Percentiles rank a stretch among this genome's conserved stretches.
Evolutionary conservation across 2,888 invertebrate genomes (phyloP).

Genomic region (Macropis europaea): DNA sequence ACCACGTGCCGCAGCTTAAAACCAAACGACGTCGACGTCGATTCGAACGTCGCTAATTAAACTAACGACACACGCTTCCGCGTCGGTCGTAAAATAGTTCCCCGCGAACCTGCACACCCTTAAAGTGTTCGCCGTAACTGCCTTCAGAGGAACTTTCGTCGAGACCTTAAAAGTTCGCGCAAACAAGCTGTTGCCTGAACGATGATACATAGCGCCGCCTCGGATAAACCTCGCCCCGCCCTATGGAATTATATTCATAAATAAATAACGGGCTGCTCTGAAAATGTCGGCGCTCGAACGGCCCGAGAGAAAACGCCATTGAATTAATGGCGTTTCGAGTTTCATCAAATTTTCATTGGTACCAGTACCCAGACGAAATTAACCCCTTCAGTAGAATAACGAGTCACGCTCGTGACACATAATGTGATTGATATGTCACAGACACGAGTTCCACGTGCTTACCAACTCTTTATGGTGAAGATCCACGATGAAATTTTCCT

Average conservation of each 20-base stretch:
- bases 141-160: constrained; percentile 4
- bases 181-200: constrained; percentile 23
- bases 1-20: not conserved
- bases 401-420: too few species aligned
- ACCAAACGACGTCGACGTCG: not conserved
- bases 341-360: not conserved
- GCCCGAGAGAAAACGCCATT: not conserved
- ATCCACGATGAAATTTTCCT: too few species aligned
- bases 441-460: too few species aligned
- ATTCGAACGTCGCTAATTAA: constrained; percentile 22
- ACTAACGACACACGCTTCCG: constrained; percentile 2
- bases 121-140: too few species aligned
- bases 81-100: not conserved
- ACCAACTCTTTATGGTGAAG: too few species aligned
- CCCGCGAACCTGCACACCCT: too few species aligned
- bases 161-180: constrained; percentile 21
- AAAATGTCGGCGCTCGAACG: not conserved
- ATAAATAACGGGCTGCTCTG: not conserved
- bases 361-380: not conserved
- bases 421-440: too few species aligned
- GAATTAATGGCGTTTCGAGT: not conserved
- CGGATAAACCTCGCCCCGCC: not conserved
- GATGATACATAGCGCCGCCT: constrained; percentile 13
- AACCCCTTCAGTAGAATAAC: not conserved
- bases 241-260: constrained; percentile 21